Conservation (phyloP, 2,888 invertebrate species). For the Arrhopalites spinosus region DNA sequence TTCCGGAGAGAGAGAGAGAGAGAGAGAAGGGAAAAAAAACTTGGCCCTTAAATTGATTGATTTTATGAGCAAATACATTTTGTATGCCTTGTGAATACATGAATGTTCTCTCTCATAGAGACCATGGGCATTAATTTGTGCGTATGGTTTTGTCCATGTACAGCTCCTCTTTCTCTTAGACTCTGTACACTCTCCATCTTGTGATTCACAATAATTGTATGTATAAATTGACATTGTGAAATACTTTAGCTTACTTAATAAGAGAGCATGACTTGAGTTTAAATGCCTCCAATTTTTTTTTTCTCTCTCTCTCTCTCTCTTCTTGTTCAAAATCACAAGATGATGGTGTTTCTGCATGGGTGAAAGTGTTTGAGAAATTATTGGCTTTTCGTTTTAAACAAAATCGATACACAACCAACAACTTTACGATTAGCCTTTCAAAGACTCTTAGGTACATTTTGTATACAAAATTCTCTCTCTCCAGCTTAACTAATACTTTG, state of each 20-base stretch:
- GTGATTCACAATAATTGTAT: background rate
- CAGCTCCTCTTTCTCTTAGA: background rate
- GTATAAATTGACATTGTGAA: background rate
- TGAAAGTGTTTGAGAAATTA: too few relatives aligned
- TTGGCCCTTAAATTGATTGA: conserved; percentile 17
- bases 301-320: background rate
- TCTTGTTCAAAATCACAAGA: background rate
- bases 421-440: background rate
- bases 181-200: too few relatives aligned
- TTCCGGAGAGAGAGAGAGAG: background rate
- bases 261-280: too few relatives aligned
- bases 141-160: too few relatives aligned
- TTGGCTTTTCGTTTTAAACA: background rate
- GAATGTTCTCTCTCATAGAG: background rate
- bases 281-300: background rate
- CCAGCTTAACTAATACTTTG: background rate
- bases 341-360: too few relatives aligned
- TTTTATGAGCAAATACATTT: conserved; percentile 18
- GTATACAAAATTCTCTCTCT: background rate
- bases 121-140: too few relatives aligned
- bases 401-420: background rate
- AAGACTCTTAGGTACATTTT: too few relatives aligned
- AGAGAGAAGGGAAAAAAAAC: conserved; percentile 15
- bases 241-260: background rate
- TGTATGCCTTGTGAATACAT: background rate